Evolutionary conservation across 2,113 vertebrate genomes (phyloP).

Genomic region (Saiga tatarica): DNA sequence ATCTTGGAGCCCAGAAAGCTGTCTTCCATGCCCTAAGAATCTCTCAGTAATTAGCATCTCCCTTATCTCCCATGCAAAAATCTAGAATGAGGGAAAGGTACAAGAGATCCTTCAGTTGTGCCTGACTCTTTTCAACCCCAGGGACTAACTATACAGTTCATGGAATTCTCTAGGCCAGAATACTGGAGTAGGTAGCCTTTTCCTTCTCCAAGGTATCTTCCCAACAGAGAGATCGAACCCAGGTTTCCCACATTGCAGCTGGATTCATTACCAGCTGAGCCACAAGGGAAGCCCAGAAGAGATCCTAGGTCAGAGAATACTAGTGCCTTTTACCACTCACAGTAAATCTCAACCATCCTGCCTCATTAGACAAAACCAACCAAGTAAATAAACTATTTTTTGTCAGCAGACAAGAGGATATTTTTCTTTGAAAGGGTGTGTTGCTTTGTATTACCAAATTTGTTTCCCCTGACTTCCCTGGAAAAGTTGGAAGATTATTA

Average conservation of each 20-base stretch:
- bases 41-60: neutral
- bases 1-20: neutral
- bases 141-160: neutral
- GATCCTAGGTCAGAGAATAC: neutral
- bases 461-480: neutral
- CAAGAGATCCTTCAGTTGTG: neutral
- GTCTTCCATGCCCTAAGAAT: neutral
- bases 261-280: neutral
- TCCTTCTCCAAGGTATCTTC: neutral
- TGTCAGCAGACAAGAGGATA: neutral
- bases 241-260: neutral
- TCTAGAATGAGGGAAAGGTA: neutral
- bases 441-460: neutral
- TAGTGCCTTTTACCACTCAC: neutral
- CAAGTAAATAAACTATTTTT: neutral
- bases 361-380: neutral
- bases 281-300: neutral
- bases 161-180: neutral
- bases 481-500: neutral
- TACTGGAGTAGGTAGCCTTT: neutral
- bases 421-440: neutral
- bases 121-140: neutral
- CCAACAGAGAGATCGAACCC: accelerated
- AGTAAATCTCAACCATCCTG: neutral
- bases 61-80: neutral